Percentiles rank a stretch among this genome's conserved stretches.
Conservation (phyloP, 2,797 vertebrate species). For the Neosilurus mollespiculum region DNA sequence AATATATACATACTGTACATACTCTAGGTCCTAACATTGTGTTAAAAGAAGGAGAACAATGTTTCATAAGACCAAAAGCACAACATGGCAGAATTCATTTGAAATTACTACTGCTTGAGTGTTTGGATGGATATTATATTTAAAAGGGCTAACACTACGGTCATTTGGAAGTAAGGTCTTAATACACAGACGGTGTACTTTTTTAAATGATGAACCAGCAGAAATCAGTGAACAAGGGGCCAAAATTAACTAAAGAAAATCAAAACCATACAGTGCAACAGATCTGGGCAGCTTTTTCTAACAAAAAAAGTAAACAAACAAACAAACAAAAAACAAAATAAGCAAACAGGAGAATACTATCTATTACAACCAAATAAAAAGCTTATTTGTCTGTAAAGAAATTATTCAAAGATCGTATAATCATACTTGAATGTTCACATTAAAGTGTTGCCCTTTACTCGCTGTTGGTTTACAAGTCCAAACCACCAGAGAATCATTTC, state of each 20-base stretch:
- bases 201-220: background rate
- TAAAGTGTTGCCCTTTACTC: background rate
- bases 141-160: background rate
- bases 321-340: too few species aligned
- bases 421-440: conserved; percentile 13
- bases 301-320: background rate
- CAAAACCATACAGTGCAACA: background rate
- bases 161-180: background rate
- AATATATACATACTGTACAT: background rate
- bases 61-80: background rate
- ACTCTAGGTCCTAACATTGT: background rate
- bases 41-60: background rate
- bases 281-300: background rate
- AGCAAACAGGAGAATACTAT: background rate
- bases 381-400: conserved; percentile 19
- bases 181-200: background rate
- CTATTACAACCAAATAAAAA: background rate
- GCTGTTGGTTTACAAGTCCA: conserved; percentile 14
- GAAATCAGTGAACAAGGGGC: background rate
- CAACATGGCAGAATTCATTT: background rate
- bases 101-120: background rate
- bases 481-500: background rate
- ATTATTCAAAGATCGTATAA: conserved; percentile 6
- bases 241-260: background rate
- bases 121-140: background rate